Base-by-base conservation (phyloP, 2,113 vertebrate species). In the Nettapus auritus region DNA sequence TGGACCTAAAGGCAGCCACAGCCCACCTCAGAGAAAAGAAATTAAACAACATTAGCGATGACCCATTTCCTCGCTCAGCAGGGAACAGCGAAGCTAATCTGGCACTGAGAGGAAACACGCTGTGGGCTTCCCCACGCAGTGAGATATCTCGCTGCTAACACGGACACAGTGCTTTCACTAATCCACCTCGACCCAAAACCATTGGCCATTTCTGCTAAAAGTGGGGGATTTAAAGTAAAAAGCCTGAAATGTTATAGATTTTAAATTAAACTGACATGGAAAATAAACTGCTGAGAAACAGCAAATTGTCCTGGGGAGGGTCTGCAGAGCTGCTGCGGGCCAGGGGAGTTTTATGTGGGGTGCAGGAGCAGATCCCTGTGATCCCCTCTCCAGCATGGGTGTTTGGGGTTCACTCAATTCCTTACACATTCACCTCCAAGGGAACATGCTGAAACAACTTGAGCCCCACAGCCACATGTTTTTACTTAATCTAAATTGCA, bases 141-240 rank as follows among this genome's bases (percentile, higher is more conserved):
- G 46, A 59, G 74, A 55, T 71, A 7, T 1, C 67, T 95, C 56
- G 7, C 81, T 80, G 68, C 78, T 81, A 88, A 62, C 4, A 1
- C 16, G 7, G 52, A 77, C 25, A 8, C 57, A 77, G 13, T 1
- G 0, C 28, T 62, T 11, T 80, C 73, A 19, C 66, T 87, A 89
- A 91, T 87, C 86, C 81, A 63, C 70, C 86, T 81, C 5, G 2
- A 75, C 88, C 62, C 78, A 26, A 69, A 88, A 60, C 4, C 8
- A 64, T 53, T 82, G 88, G 66, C 90, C 68, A 3, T 74, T 96
- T 92, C 67, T 90, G 86, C 78, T 89, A 78, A 91, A 93, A 93
- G 81, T 44, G 70, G 57, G 77, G 86, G 92, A 97, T 96, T 96
- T 95, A 93, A 82, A 84, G 48, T n/a, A 89, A 36, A 60, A 88